Percentiles rank a stretch among this genome's conserved stretches.
Evolutionary conservation across 1,140 invertebrate genomes (phyloP).

Genomic region (Drosophila elegans): DNA sequence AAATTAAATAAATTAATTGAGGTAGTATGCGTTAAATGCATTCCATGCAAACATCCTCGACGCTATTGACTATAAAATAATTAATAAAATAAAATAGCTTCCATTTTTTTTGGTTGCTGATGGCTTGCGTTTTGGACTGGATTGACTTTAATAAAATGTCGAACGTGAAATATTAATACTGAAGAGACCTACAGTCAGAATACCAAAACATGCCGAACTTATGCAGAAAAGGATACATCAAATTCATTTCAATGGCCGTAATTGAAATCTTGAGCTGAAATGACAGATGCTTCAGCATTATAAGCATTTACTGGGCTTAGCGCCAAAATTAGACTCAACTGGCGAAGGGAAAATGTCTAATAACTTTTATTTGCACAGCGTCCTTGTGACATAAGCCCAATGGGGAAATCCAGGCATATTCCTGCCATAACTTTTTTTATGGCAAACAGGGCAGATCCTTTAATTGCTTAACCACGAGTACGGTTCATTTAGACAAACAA

Average conservation of each 20-base stretch:
- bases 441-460: not conserved
- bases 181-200: too few species aligned
- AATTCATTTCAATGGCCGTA: not conserved
- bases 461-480: too few species aligned
- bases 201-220: too few species aligned
- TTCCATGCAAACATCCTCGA: not conserved
- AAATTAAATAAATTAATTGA: not conserved
- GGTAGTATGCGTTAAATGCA: slow-evolving; percentile 13
- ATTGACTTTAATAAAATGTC: too few species aligned
- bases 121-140: too few species aligned
- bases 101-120: too few species aligned
- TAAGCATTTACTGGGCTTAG: not conserved
- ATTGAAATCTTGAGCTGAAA: not conserved
- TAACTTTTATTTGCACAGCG: slow-evolving; percentile 17
- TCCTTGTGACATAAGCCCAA: not conserved
- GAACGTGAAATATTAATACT: too few species aligned
- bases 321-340: not conserved
- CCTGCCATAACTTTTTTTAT: slow-evolving; percentile 1
- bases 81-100: too few species aligned
- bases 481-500: too few species aligned
- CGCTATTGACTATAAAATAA: too few species aligned
- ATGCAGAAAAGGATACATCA: too few species aligned
- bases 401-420: not conserved
- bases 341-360: slow-evolving; percentile 5
- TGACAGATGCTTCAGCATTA: not conserved